phyloP scores from a whole-genome alignment of 2,113 vertebrate species.

The Oxyruncus cristatus region DNA sequence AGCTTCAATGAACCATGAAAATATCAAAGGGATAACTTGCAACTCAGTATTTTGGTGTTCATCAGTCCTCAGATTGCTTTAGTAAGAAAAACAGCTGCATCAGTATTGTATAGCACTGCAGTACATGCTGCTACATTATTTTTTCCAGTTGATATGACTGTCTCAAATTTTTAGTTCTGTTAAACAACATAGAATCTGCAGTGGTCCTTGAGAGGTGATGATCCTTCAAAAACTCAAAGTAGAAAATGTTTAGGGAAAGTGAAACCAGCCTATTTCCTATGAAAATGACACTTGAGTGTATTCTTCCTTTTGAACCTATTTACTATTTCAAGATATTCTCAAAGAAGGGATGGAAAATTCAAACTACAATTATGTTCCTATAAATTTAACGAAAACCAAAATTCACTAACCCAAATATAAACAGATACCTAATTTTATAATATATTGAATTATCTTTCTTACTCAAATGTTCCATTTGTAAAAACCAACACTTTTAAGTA shows the following conservation, averaged over 20 bases:
- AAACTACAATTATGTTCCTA: background rate
- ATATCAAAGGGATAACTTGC: background rate
- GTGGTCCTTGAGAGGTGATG: background rate
- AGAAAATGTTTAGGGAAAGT: background rate
- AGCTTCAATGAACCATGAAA: background rate
- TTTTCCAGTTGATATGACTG: background rate
- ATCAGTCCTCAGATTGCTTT: background rate
- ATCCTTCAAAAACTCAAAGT: background rate
- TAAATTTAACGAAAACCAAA: background rate
- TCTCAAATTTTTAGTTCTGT: background rate
- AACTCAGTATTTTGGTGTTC: background rate
- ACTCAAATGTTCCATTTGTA: background rate
- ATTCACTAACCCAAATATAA: background rate
- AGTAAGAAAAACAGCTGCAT: background rate
- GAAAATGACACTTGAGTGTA: background rate
- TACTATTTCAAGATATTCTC: background rate
- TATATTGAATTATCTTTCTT: background rate
- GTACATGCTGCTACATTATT: background rate
- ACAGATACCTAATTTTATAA: background rate
- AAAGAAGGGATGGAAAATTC: background rate
- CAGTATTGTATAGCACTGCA: background rate
- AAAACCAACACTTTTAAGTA: background rate
- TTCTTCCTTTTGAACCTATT: background rate
- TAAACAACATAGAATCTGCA: background rate
- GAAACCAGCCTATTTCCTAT: background rate